These are phyloP conservation scores for Drosophila orosa DNA, from an alignment of 1,140 invertebrate species.

Conservation along the genomic window DNA sequence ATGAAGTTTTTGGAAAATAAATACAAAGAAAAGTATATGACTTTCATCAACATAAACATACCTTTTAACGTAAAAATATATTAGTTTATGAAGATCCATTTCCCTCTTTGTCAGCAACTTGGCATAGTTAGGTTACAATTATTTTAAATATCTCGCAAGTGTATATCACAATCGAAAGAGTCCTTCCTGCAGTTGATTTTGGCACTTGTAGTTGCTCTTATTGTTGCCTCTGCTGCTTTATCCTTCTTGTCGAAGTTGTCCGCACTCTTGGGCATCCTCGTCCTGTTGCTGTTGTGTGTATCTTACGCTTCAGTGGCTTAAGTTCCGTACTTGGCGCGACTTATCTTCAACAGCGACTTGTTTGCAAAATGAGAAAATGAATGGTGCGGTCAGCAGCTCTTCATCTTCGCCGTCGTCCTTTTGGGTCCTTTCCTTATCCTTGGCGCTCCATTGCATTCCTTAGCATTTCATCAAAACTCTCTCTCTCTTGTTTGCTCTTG, in stretches of 20 bases:
- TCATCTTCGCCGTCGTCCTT: conserved; percentile 25
- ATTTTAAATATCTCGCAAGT: not conserved
- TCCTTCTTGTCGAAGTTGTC: conserved; percentile 9
- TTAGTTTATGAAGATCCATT: not conserved
- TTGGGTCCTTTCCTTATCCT: conserved; percentile 40
- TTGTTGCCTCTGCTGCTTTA: not conserved
- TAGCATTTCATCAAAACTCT: conserved; percentile 20
- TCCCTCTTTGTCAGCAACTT: not conserved
- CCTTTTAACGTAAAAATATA: not conserved
- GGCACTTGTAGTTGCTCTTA: conserved; percentile 23
- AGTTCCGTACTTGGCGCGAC: conserved; percentile 73
- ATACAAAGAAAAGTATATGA: not conserved
- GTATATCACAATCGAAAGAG: conserved; percentile 7
- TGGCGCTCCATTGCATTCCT: conserved; percentile 32
- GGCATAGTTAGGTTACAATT: not conserved
- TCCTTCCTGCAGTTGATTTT: not conserved
- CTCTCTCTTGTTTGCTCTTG: conserved; percentile 12
- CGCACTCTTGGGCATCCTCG: not conserved
- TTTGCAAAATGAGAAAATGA: conserved; percentile 79
- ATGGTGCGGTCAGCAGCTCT: conserved; percentile 76
- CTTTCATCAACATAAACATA: not conserved
- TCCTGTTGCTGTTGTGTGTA: conserved; percentile 60
- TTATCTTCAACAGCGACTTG: conserved; percentile 78
- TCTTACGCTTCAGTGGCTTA: conserved; percentile 77
- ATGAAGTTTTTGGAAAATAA: not conserved